phyloP scores from a whole-genome alignment of 2,113 vertebrate genomes.

The Elephas maximus region DNA sequence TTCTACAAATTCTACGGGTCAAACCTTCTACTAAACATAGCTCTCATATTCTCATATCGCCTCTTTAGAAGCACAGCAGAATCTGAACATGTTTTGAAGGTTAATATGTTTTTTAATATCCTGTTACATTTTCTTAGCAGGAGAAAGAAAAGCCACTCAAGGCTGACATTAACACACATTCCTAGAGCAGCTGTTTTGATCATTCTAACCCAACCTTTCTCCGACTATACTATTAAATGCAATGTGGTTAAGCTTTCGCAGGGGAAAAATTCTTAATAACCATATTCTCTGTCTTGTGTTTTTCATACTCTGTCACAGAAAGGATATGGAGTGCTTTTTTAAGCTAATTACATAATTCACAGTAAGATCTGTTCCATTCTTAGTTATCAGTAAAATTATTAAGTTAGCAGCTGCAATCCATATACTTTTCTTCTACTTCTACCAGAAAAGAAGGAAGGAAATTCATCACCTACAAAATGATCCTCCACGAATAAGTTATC shows the following conservation, averaged over 20 bases:
- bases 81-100: slow-evolving; percentile 76
- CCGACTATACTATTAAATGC: slow-evolving; percentile 57
- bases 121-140: slow-evolving; percentile 74
- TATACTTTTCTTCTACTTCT: slow-evolving; percentile 76
- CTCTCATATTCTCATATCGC: slow-evolving; percentile 39
- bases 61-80: slow-evolving; percentile 75
- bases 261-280: slow-evolving; percentile 50
- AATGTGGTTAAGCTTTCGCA: slow-evolving; percentile 52
- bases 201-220: slow-evolving; percentile 72
- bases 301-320: slow-evolving; percentile 75
- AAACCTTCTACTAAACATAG: slow-evolving; percentile 67
- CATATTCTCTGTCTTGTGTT: slow-evolving; percentile 65
- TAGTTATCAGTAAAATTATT: slow-evolving; percentile 85
- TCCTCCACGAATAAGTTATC: slow-evolving; percentile 86
- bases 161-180: slow-evolving; percentile 71
- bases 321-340: slow-evolving; percentile 78
- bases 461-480: slow-evolving; percentile 85
- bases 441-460: slow-evolving; percentile 82
- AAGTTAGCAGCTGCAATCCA: slow-evolving; percentile 79
- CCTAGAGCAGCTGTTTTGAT: slow-evolving; percentile 68
- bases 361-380: slow-evolving; percentile 82
- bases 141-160: slow-evolving; percentile 68
- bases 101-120: slow-evolving; percentile 78
- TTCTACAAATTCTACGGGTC: slow-evolving; percentile 73
- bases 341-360: slow-evolving; percentile 83